Percentiles rank a stretch among this genome's conserved stretches.
phyloP scores from a whole-genome alignment of 2,888 invertebrate genomes.

The Napeogenes sylphis region DNA sequence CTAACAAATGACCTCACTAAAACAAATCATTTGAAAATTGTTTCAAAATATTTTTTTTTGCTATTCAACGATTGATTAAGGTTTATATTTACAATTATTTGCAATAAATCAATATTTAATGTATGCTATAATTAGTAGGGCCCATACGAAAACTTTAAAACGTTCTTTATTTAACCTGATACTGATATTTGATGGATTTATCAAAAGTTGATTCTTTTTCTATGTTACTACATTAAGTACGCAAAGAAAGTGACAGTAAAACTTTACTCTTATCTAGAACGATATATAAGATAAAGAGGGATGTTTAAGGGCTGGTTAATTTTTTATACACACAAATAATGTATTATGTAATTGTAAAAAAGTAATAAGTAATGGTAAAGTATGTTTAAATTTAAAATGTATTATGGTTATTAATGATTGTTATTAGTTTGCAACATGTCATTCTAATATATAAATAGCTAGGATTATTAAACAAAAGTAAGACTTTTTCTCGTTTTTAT shows the following conservation, averaged over 20 bases:
- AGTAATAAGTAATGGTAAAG: too few species aligned
- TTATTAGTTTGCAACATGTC: too few species aligned
- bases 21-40: too few species aligned
- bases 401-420: too few species aligned
- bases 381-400: too few species aligned
- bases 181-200: slow-evolving; percentile 30
- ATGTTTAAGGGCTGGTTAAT: background rate
- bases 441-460: too few species aligned
- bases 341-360: too few species aligned
- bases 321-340: background rate
- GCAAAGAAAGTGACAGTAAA: slow-evolving; percentile 16
- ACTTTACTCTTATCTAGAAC: background rate
- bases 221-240: slow-evolving; percentile 25
- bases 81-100: too few species aligned
- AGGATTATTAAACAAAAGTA: too few species aligned
- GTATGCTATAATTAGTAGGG: slow-evolving; percentile 7
- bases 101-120: background rate
- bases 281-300: background rate
- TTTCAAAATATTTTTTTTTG: slow-evolving; percentile 17
- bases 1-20: slow-evolving; percentile 21
- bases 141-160: slow-evolving; percentile 25
- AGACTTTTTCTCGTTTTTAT: too few species aligned
- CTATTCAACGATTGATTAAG: too few species aligned
- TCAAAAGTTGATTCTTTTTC: slow-evolving; percentile 25
- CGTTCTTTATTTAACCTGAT: slow-evolving; percentile 28